phyloP scores from a whole-genome alignment of 2,113 vertebrate species.

The Oncorhynchus kisutch region DNA sequence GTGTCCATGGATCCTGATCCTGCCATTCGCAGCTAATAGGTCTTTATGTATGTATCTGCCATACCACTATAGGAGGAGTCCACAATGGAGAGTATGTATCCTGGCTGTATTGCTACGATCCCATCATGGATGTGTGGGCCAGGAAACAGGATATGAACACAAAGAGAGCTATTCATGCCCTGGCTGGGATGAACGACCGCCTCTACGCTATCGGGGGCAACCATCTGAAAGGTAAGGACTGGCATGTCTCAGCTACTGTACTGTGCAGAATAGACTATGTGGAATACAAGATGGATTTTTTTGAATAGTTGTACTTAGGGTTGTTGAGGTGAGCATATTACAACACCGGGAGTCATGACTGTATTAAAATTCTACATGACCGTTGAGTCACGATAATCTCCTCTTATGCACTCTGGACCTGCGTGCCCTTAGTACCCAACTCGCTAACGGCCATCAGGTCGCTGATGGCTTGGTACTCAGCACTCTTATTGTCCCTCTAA shows the following conservation, averaged over 20 bases:
- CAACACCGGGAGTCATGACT: too few relatives aligned
- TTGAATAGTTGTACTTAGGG: too few relatives aligned
- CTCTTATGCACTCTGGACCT: too few relatives aligned
- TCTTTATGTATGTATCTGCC: neutral
- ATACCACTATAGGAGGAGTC: slow-evolving; percentile 82
- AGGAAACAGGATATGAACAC: slow-evolving; percentile 99
- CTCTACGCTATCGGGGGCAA: slow-evolving; percentile 98
- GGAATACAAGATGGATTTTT: neutral
- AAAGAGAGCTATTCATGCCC: slow-evolving; percentile 94
- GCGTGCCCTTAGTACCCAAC: too few relatives aligned
- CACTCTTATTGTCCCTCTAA: too few relatives aligned
- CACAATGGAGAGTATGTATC: slow-evolving; percentile 98
- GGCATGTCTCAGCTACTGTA: slow-evolving; percentile 18
- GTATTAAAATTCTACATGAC: too few relatives aligned
- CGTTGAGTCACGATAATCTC: too few relatives aligned
- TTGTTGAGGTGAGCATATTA: too few relatives aligned
- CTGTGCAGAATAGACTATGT: neutral
- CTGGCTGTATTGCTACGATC: slow-evolving; percentile 98
- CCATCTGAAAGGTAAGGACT: slow-evolving; percentile 93
- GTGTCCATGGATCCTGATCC: neutral
- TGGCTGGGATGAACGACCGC: slow-evolving; percentile 96
- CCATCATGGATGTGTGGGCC: slow-evolving; percentile 98
- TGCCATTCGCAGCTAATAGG: neutral
- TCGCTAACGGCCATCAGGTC: too few relatives aligned
- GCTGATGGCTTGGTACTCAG: too few relatives aligned